A percentile compares a stretch with the other conserved stretches of the same genome.
These are phyloP conservation scores for Apis mellifera DNA, from an alignment of 1,140 invertebrate species.

Conservation along the genomic window Amel_HAv3.1 CM009931.2:15405001-15405500, in stretches of 20 bases:
- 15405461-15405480: background rate
- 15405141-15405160: background rate
- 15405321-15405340: background rate
- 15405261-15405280: too few relatives aligned
- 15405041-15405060: too few relatives aligned
- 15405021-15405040: too few relatives aligned
- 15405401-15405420: background rate
- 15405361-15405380: background rate
- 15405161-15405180: background rate
- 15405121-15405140: background rate
- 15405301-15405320: background rate
- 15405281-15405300: too few relatives aligned
- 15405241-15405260: background rate
- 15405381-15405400: too few relatives aligned
- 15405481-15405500: conserved; percentile 66
- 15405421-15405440: background rate
- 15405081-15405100: too few relatives aligned
- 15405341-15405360: background rate
- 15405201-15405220: background rate
- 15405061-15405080: too few relatives aligned
- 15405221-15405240: background rate
- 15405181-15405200: too few relatives aligned
- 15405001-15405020: too few relatives aligned
- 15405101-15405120: background rate
- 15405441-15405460: conserved; percentile 51